Conservation (phyloP, 2,797 vertebrate species). For the Echiichthys vipera region DNA sequence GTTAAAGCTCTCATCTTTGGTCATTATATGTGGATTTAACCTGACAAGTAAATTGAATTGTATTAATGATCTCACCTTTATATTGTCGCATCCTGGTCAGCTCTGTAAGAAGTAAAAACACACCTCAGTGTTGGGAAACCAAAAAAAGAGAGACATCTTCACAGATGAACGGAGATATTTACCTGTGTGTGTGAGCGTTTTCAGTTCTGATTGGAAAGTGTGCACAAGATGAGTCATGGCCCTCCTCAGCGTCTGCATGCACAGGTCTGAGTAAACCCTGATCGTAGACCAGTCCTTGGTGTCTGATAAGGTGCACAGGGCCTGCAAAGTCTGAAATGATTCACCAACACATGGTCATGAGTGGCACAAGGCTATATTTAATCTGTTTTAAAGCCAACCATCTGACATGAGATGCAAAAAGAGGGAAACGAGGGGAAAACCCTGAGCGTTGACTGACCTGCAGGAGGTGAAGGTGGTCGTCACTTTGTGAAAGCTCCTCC, state of each 20-base stretch:
- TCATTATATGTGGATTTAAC: background rate
- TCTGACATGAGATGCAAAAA: background rate
- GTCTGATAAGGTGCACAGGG: slow-evolving; percentile 5
- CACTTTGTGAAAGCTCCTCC: slow-evolving; percentile 58
- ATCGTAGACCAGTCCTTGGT: slow-evolving; percentile 50
- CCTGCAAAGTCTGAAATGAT: slow-evolving; percentile 48
- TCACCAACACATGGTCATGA: slow-evolving; percentile 36
- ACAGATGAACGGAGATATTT: background rate
- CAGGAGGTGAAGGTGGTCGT: slow-evolving; percentile 61
- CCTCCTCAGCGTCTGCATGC: slow-evolving; percentile 50
- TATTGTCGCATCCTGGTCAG: slow-evolving; percentile 61
- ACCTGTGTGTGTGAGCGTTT: slow-evolving; percentile 52
- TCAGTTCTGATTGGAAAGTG: slow-evolving; percentile 43
- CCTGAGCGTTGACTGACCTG: slow-evolving; percentile 48
- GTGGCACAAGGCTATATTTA: background rate
- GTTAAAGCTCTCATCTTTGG: background rate
- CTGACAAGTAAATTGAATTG: background rate
- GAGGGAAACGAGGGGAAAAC: too few relatives aligned
- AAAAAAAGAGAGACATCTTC: accelerated
- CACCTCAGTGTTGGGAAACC: background rate
- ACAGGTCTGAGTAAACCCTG: slow-evolving; percentile 57
- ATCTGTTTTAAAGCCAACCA: background rate
- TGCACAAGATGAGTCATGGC: slow-evolving; percentile 45
- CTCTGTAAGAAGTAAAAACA: slow-evolving; percentile 46
- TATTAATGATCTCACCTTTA: slow-evolving; percentile 54